A percentile compares a stretch with the other conserved stretches of the same genome.
Evolutionary conservation across 2,888 invertebrate species (phyloP).

Genomic region (Microctonus brassicae): DNA sequence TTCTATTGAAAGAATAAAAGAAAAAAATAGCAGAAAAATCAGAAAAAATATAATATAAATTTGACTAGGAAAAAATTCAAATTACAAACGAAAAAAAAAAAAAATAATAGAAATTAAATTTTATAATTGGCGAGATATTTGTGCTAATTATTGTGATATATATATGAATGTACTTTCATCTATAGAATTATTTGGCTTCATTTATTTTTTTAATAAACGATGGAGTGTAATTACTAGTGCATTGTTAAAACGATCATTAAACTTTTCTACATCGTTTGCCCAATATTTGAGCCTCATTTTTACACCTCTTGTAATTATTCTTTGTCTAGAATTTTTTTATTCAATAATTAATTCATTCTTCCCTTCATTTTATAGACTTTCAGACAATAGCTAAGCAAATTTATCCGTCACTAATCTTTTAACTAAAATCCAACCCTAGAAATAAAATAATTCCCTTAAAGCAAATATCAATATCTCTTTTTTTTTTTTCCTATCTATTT

Average conservation of each 20-base stretch:
- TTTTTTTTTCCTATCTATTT: too few relatives aligned
- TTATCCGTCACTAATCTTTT: not conserved
- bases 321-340: not conserved
- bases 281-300: not conserved
- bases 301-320: not conserved
- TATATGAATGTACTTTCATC: slow-evolving; percentile 6
- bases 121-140: not conserved
- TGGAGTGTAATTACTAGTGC: not conserved
- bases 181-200: not conserved
- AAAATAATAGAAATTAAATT: slow-evolving; percentile 12
- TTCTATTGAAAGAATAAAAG: not conserved
- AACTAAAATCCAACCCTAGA: too few relatives aligned
- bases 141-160: not conserved
- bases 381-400: not conserved
- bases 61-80: not conserved
- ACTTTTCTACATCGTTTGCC: slow-evolving; percentile 54
- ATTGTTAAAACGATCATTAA: slow-evolving; percentile 50
- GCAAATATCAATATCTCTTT: too few relatives aligned
- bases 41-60: slow-evolving; percentile 10
- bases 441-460: too few relatives aligned
- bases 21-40: not conserved
- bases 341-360: not conserved
- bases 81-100: not conserved
- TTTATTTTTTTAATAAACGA: slow-evolving; percentile 10
- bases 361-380: not conserved